These are phyloP conservation scores for Eolophus roseicapilla DNA, from an alignment of 2,113 vertebrate genomes.

Conservation along the genomic window DNA sequence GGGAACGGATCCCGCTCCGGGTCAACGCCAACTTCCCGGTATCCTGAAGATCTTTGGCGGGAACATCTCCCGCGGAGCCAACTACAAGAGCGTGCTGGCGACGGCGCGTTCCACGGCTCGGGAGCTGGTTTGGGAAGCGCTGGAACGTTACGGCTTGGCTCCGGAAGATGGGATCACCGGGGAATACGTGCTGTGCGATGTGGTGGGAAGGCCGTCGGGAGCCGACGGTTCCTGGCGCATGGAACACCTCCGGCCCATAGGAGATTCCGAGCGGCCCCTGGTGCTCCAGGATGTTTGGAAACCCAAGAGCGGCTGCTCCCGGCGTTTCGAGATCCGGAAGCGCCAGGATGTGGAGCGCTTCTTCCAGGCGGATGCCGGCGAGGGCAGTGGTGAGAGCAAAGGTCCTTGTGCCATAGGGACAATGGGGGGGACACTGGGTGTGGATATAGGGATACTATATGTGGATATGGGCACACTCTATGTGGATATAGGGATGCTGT, in stretches of 20 bases:
- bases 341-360: slow-evolving; percentile 85
- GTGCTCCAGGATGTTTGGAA: slow-evolving; percentile 92
- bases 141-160: slow-evolving; percentile 71
- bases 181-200: slow-evolving; percentile 80
- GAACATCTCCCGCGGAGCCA: slow-evolving; percentile 69
- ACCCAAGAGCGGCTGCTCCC: slow-evolving; percentile 87
- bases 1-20: neutral
- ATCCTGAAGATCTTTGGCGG: slow-evolving; percentile 75
- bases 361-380: slow-evolving; percentile 24
- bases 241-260: slow-evolving; percentile 81
- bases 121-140: slow-evolving; percentile 69
- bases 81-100: slow-evolving; percentile 76
- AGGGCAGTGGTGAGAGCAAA: neutral
- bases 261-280: slow-evolving; percentile 85
- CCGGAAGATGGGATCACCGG: slow-evolving; percentile 80
- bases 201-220: slow-evolving; percentile 77
- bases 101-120: slow-evolving; percentile 71
- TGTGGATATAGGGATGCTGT: too few relatives aligned
- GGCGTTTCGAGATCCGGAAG: slow-evolving; percentile 89
- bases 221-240: slow-evolving; percentile 73
- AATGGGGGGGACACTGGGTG: too few relatives aligned
- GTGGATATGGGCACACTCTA: too few relatives aligned
- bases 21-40: slow-evolving; percentile 48
- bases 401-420: too few relatives aligned
- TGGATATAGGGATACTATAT: too few relatives aligned